Conservation (phyloP, 2,888 invertebrate genomes). For the Lasioglossum vierecki region DNA sequence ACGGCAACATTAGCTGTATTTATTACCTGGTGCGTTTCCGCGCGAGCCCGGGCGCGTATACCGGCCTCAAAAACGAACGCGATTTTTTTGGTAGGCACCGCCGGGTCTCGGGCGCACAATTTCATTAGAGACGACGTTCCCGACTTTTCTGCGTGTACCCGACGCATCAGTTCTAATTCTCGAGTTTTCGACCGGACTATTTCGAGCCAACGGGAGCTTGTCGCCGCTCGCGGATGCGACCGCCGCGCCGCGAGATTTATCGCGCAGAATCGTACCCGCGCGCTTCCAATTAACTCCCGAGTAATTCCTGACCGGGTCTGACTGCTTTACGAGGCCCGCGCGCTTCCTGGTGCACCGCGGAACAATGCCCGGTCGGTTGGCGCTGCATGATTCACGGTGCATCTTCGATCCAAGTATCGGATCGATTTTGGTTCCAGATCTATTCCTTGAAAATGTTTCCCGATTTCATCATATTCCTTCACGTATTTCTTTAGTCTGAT, state of each 20-base stretch:
- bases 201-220: constrained; percentile 31
- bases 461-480: background rate
- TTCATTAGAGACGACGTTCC: constrained; percentile 44
- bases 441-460: background rate
- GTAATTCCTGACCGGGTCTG: constrained; percentile 30
- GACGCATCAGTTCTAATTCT: constrained; percentile 43
- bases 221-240: constrained; percentile 23
- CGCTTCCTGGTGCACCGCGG: background rate
- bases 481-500: too few relatives aligned
- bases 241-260: constrained; percentile 41
- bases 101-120: constrained; percentile 21
- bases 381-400: background rate
- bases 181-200: constrained; percentile 26
- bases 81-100: background rate
- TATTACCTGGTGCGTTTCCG: constrained; percentile 16
- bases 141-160: constrained; percentile 6
- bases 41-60: background rate
- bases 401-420: background rate
- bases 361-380: constrained; percentile 11
- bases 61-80: background rate
- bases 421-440: background rate
- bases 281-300: constrained; percentile 49
- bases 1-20: constrained; percentile 19
- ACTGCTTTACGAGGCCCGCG: background rate
- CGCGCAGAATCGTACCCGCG: constrained; percentile 39